Conservation (phyloP, 1,140 invertebrate genomes). For the Cardiocondyla obscurior region DNA sequence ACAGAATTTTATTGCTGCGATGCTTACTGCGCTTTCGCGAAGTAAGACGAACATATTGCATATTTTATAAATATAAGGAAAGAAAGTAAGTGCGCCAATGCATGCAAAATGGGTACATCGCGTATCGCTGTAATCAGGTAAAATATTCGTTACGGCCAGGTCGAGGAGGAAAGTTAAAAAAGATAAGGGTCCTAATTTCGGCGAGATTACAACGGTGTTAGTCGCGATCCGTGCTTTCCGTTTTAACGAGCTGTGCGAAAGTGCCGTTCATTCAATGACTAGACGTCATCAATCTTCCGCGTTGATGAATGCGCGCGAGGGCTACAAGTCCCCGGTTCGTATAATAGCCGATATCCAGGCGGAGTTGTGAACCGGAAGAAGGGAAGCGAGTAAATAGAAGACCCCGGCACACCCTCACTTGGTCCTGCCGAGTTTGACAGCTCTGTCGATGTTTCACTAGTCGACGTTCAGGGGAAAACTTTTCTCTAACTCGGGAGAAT, state of each 20-base stretch:
- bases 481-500: background rate
- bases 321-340: background rate
- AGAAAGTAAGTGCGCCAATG: background rate
- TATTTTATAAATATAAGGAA: background rate
- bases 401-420: background rate
- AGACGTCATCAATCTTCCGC: background rate
- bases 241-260: conserved; percentile 4
- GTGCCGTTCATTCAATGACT: background rate
- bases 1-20: background rate
- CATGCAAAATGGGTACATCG: background rate
- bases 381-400: background rate
- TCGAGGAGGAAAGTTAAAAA: background rate
- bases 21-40: background rate
- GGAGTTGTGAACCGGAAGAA: background rate
- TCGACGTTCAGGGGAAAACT: background rate
- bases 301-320: background rate
- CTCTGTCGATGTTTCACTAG: background rate
- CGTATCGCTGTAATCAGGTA: background rate
- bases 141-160: background rate
- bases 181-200: background rate
- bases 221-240: background rate
- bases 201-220: conserved; percentile 1
- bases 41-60: background rate
- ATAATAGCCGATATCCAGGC: background rate
- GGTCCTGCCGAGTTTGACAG: conserved; percentile 8